Percentiles rank a stretch among this genome's conserved stretches.
phyloP scores from a whole-genome alignment of 2,888 invertebrate species.

The Drosophila cyrtoloma region DNA sequence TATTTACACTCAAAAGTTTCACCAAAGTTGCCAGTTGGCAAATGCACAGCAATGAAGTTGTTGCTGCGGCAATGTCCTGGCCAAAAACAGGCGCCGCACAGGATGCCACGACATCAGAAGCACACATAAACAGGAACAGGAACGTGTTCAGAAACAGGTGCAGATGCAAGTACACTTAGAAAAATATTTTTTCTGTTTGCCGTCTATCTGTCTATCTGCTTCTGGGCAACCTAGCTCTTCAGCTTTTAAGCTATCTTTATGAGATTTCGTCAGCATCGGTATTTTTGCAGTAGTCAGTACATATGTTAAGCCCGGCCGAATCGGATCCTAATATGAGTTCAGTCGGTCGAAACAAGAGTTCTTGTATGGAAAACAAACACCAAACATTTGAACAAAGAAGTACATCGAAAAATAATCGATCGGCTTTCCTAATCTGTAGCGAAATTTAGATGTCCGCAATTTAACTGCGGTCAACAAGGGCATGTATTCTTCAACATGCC shows the following conservation, averaged over 20 bases:
- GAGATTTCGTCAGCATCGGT: too few species aligned
- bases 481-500: neutral
- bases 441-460: neutral
- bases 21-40: conserved; percentile 45
- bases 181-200: neutral
- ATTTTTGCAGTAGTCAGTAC: neutral
- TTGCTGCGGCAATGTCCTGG: conserved; percentile 33
- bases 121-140: neutral
- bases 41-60: conserved; percentile 68
- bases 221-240: neutral
- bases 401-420: too few species aligned
- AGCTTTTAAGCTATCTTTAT: neutral
- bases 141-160: conserved; percentile 39
- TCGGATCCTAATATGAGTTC: neutral
- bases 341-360: neutral
- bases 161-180: conserved; percentile 6
- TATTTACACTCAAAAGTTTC: conserved; percentile 78
- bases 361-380: neutral
- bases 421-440: too few species aligned
- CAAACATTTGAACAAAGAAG: too few species aligned
- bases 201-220: neutral
- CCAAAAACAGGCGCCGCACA: conserved; percentile 21
- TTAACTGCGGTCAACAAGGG: neutral
- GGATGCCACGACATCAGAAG: conserved; percentile 48
- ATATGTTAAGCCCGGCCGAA: neutral